A percentile compares a stretch with the other conserved stretches of the same genome.
These are phyloP conservation scores for Phenganax subtilis DNA, from an alignment of 92 coral and sea anemone species.

Conservation along the genomic window DNA sequence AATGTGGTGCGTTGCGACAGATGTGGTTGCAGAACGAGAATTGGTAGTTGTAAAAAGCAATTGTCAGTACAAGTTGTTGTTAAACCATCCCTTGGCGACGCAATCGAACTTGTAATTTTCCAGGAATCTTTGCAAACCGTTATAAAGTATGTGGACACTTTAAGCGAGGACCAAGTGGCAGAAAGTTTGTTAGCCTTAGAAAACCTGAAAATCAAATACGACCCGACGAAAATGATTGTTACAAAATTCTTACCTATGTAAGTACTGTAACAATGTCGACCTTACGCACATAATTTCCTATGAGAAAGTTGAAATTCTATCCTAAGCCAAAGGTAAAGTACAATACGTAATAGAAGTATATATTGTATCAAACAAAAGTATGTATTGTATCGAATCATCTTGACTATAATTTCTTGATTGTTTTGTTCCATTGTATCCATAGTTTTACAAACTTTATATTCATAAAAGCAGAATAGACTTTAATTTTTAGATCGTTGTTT, in stretches of 20 bases:
- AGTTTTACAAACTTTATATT: too few species aligned
- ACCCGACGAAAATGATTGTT: not conserved
- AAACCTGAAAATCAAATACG: slow-evolving; percentile 5
- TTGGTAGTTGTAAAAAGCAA: not conserved
- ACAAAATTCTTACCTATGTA: not conserved
- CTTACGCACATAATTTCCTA: too few species aligned
- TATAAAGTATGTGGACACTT: not conserved
- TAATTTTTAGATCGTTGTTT: too few species aligned
- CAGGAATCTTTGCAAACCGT: not conserved
- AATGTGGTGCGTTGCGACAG: slow-evolving; percentile 1
- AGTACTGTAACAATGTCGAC: too few species aligned
- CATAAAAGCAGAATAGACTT: too few species aligned
- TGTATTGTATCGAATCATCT: too few species aligned
- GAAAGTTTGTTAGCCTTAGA: slow-evolving; percentile 9
- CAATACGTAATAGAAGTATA: too few species aligned
- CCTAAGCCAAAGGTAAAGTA: too few species aligned
- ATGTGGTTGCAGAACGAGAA: slow-evolving; percentile 9
- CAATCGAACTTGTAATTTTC: slow-evolving; percentile 8
- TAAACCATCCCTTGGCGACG: not conserved
- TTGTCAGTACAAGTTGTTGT: slow-evolving; percentile 4
- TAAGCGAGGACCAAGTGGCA: slow-evolving; percentile 9
- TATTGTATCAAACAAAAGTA: too few species aligned
- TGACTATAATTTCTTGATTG: too few species aligned
- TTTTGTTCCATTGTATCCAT: too few species aligned
- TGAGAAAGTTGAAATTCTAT: too few species aligned